Evolutionary conservation across 2,888 invertebrate species (phyloP), one percentile per base, ranked within the genome.

Genomic region (Parochlus steinenii): DNA sequence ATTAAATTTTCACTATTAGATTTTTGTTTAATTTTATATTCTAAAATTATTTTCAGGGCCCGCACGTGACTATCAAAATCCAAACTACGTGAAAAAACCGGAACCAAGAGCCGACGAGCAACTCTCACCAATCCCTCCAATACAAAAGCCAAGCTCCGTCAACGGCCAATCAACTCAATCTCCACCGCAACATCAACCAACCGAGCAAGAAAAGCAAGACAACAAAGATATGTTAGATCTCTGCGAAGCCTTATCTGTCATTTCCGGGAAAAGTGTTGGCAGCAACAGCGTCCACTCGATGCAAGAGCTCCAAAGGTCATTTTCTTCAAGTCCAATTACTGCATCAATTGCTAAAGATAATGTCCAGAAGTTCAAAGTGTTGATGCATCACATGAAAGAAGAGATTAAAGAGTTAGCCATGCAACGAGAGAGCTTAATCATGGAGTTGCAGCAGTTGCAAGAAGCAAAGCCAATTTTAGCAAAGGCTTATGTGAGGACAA

Each of bases 361-460:
- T 20, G 33, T 40, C 5, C 36, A 33, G 24, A 31, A 38, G 20
- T 19, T 40, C 24, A 30, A 35, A 17, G 33, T 27, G 12, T 38
- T 24, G 20, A 41, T 40, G 14, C 32, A 33, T 18, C 55, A 59
- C 11, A 44, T 60, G 5, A 55, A 51, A 31, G 59, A 61, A 41
- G 57, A 56, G 44, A 52, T 59, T 4, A 54, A 55, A 42, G 53
- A 55, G 39, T 48, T 60, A 35, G 49, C 52, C 12, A 45, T 56
- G 41, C 54, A 56, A 46, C 52, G 59, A 26, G 59, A 60, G 36
- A 51, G 55, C 38, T 47, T 60, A 28, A 51, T 58, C n/a, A 60
- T 59, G 57, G 60, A 60, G 48, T 45, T 60, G 40, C 57, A 58
- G 33, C 58, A 60, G 40, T 46, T 60, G 41, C 58, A 60, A 43